These are phyloP conservation scores for Triplophysa siluroides DNA, from an alignment of 2,113 vertebrate species.

Conservation along the genomic window DNA sequence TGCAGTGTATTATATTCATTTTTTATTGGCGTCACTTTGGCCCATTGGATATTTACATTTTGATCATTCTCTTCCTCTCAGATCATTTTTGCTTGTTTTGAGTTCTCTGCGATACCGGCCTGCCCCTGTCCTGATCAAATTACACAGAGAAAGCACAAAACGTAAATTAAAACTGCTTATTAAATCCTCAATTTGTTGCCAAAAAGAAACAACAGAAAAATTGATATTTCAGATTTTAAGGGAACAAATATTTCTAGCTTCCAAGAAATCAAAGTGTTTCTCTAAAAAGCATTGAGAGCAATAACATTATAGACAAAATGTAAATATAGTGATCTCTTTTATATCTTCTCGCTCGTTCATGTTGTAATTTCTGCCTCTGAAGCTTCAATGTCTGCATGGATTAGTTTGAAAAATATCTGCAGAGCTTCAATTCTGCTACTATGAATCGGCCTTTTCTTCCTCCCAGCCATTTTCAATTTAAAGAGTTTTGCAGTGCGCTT, in stretches of 20 bases:
- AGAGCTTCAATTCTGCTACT: slow-evolving; percentile 21
- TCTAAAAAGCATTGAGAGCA: background rate
- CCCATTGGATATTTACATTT: background rate
- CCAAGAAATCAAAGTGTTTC: background rate
- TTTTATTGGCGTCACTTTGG: background rate
- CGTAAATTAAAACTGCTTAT: slow-evolving; percentile 10
- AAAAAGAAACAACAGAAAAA: background rate
- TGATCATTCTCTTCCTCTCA: background rate
- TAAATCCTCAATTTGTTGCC: background rate
- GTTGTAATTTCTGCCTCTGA: slow-evolving; percentile 5
- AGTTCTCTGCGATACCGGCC: background rate
- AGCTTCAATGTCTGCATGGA: slow-evolving; percentile 45
- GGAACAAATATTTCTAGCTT: slow-evolving; percentile 16
- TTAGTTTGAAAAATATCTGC: slow-evolving; percentile 45
- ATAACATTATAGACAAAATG: background rate
- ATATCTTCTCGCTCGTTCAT: background rate
- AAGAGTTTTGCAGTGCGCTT: slow-evolving; percentile 24
- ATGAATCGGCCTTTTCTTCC: slow-evolving; percentile 40
- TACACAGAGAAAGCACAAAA: slow-evolving; percentile 4
- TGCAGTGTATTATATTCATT: background rate
- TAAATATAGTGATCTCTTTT: background rate
- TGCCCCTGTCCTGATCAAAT: background rate
- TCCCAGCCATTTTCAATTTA: slow-evolving; percentile 44
- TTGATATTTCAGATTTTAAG: slow-evolving; percentile 13
- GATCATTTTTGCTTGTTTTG: background rate